These are phyloP conservation scores for Hippasteria phrygiana DNA, from an alignment of 53 echinoderm and acorn worm genomes.

Conservation along the genomic window DNA sequence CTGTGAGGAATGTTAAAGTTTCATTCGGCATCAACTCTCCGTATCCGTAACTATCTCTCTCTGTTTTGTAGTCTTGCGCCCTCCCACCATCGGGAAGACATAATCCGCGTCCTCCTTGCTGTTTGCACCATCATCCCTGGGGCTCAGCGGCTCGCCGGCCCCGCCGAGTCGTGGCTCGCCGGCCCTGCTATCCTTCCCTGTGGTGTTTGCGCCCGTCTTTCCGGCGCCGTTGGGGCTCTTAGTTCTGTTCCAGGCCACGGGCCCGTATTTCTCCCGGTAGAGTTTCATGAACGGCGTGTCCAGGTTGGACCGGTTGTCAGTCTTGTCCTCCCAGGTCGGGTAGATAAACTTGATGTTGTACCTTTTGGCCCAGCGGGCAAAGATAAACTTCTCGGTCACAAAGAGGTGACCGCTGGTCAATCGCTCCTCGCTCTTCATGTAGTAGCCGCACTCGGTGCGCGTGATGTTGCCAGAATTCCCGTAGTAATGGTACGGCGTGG, in stretches of 20 bases:
- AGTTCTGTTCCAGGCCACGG: conserved; percentile 2
- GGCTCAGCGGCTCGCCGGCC: not conserved
- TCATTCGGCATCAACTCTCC: not conserved
- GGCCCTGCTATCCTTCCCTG: not conserved
- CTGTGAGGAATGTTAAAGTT: not conserved
- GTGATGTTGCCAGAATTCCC: conserved; percentile 70
- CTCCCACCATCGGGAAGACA: not conserved
- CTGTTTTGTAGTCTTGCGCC: not conserved
- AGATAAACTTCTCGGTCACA: conserved; percentile 92
- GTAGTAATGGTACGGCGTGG: conserved; percentile 89
- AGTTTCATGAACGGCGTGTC: conserved; percentile 88
- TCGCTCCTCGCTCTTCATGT: conserved; percentile 83
- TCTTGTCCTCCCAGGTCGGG: conserved; percentile 71
- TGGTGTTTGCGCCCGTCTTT: not conserved
- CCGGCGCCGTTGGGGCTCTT: not conserved
- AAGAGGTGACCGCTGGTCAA: conserved; percentile 87
- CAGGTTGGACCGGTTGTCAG: conserved; percentile 42
- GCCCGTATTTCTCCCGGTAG: conserved; percentile 76
- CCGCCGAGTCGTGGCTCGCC: not conserved
- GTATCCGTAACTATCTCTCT: conserved; percentile 6
- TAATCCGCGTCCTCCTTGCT: conserved; percentile 27
- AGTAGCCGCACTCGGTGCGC: conserved; percentile 80
- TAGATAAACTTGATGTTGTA: conserved; percentile 75
- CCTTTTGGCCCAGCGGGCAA: conserved; percentile 86
- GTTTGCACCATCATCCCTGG: not conserved